Conservation (phyloP, 2,797 vertebrate genomes). For the Zenarchopterus dispar region DNA sequence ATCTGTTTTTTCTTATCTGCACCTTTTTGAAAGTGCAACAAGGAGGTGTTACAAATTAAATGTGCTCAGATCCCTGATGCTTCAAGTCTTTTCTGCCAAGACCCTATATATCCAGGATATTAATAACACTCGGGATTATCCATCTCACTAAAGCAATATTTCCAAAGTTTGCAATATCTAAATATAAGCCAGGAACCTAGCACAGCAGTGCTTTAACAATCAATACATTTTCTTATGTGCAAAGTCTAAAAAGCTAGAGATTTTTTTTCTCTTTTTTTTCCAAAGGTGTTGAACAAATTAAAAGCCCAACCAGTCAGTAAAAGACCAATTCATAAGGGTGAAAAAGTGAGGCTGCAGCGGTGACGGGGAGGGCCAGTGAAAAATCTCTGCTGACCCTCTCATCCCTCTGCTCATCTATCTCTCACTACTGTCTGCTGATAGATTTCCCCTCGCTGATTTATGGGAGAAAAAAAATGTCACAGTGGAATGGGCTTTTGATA, state of each 20-base stretch:
- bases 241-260: conserved; percentile 77
- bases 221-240: conserved; percentile 84
- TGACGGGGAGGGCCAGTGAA: conserved; percentile 91
- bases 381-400: conserved; percentile 97
- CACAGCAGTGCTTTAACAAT: conserved; percentile 79
- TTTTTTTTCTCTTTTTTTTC: conserved; percentile 38
- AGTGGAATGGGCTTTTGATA: conserved; percentile 99
- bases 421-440: conserved; percentile 97
- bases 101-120: conserved; percentile 56
- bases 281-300: conserved; percentile 86
- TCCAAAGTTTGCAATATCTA: conserved; percentile 77
- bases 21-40: conserved; percentile 2
- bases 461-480: conserved; percentile 97
- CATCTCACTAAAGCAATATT: conserved; percentile 64
- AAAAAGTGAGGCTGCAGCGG: conserved; percentile 88
- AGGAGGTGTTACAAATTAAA: conserved; percentile 49
- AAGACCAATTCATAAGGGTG: conserved; percentile 93
- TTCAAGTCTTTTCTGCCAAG: conserved; percentile 56
- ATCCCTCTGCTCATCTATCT: conserved; percentile 98
- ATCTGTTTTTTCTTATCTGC: conserved; percentile 19
- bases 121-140: conserved; percentile 62
- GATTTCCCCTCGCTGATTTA: conserved; percentile 97
- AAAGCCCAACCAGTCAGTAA: conserved; percentile 88
- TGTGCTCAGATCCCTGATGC: conserved; percentile 42
- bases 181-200: conserved; percentile 63